These are phyloP conservation scores for Mustela nigripes DNA, from an alignment of 2,113 vertebrate genomes.

Conservation along the genomic window DNA sequence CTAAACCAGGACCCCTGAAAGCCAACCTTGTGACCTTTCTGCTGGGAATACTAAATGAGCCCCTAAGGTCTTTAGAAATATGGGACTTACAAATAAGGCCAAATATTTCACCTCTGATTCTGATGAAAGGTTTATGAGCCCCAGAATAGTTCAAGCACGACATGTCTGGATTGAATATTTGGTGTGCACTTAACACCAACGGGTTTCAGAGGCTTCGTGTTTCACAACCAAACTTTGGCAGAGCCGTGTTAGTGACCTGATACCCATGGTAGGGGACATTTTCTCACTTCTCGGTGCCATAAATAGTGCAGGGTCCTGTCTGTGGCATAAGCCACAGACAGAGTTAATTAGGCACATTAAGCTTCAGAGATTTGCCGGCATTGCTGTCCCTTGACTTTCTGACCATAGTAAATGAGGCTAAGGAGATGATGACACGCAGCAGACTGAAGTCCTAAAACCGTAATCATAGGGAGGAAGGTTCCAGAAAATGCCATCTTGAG, in stretches of 20 bases:
- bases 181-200: slow-evolving; percentile 82
- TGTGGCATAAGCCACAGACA: neutral
- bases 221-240: slow-evolving; percentile 80
- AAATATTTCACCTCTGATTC: slow-evolving; percentile 83
- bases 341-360: slow-evolving; percentile 74
- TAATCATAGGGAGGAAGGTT: neutral
- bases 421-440: slow-evolving; percentile 71
- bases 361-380: slow-evolving; percentile 70
- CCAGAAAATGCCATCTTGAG: neutral
- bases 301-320: slow-evolving; percentile 79
- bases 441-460: neutral
- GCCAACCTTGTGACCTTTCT: slow-evolving; percentile 76
- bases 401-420: slow-evolving; percentile 66
- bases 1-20: slow-evolving; percentile 67
- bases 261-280: slow-evolving; percentile 74
- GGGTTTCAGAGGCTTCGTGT: slow-evolving; percentile 77
- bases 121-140: slow-evolving; percentile 85
- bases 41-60: slow-evolving; percentile 81
- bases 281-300: slow-evolving; percentile 79
- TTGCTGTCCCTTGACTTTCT: slow-evolving; percentile 62
- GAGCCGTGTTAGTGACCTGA: slow-evolving; percentile 77
- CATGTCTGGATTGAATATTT: slow-evolving; percentile 85
- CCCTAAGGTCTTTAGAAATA: slow-evolving; percentile 83
- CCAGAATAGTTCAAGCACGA: slow-evolving; percentile 79
- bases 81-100: slow-evolving; percentile 82